Base-by-base conservation (phyloP, 2,888 invertebrate species). In the Drosophila borealis region DNA sequence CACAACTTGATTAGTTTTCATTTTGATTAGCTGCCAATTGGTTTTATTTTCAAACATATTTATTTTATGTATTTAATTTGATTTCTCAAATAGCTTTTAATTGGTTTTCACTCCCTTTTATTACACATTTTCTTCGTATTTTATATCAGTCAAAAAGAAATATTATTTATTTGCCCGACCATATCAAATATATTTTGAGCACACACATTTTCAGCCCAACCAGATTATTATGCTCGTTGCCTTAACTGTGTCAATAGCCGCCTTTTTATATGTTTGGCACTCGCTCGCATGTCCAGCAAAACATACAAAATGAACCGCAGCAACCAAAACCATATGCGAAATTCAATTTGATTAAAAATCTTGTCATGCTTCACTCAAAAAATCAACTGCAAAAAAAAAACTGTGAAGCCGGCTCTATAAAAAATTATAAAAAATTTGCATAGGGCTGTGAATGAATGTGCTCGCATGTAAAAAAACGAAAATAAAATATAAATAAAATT, bases 201-300 rank as follows among this genome's bases (percentile, higher is more conserved):
- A 51, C 37, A 25, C 39, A 17, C 29, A 63, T 68, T 60, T 69
- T 70, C 59, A 9, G 4, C 17, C 56, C 44, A 45, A 14, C 51
- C 33, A 75, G 67, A 75, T 80, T 61, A 61, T 78, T 78, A 70
- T 79, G 69, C 62, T 64, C 42, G 54, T 37, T 75, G 73, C 67
- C 77, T 68, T 74, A 85, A 78, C 81, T 87, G 82, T 85, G 85
- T 87, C 85, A 85, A 85, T 84, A 80, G 85, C 76, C 87, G 69
- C 68, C 69, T 85, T 29, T 53, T 84, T 78, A 77, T 83, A 71
- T 62, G 75, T 80, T 77, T 71, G 82, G 67, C 73, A 67, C 75
- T 78, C 76, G 77, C 59, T 66, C 17, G 37, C 36, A 36, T 54
- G 45, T 59, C 29, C 57, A 54, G 17, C 11, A 56, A 51, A 34